Evolutionary conservation across 2,113 vertebrate species (phyloP), one percentile per base, ranked within the genome.

Genomic region (Athene cunicularia): DNA sequence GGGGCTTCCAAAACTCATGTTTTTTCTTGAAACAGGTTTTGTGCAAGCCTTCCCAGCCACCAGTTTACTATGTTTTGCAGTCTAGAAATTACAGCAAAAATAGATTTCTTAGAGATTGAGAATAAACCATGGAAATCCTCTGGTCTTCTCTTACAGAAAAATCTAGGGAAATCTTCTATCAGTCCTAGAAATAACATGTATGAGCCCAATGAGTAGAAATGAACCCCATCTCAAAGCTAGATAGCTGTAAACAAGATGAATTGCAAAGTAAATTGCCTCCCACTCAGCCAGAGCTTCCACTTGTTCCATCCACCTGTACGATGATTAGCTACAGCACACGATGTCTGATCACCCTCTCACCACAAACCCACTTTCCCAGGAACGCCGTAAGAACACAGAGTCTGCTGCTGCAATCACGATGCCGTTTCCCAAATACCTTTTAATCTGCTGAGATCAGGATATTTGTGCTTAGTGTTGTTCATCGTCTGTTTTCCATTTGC

Each of bases 381-480:
- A 60, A 28, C 63, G 35, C 2, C 2, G 0, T 18, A 28, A 58
- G 59, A 71, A 41, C 4, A 0, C 53, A 11, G 52, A 33, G 10
- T 24, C 50, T 49, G 27, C 88, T 86, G 59, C 77, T 62, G 79
- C 63, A 55, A 12, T 35, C 68, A 49, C n/a, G 14, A 1, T 28
- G 6, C 56, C 37, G 3, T 37, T 80, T 60, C 79, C 74, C 74
- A 60, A 80, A 39, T 23, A 62, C 45, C 52, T 75, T 70, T 80
- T 60, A 55, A 79, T 68, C 59, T 86, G 85, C 80, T 77, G 85
- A 89, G 76, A 28, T 92, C 80, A 73, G 88, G 55, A 5, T 89
- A 19, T 79, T 60, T 50, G 37, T 49, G 85, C 80, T 68, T 64
- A 9, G 22, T 83, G 66, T 76, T 64, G 13, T 14, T 79, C 86